Conservation (phyloP, 2,888 invertebrate genomes). For the Vesta saturnalis region DNA sequence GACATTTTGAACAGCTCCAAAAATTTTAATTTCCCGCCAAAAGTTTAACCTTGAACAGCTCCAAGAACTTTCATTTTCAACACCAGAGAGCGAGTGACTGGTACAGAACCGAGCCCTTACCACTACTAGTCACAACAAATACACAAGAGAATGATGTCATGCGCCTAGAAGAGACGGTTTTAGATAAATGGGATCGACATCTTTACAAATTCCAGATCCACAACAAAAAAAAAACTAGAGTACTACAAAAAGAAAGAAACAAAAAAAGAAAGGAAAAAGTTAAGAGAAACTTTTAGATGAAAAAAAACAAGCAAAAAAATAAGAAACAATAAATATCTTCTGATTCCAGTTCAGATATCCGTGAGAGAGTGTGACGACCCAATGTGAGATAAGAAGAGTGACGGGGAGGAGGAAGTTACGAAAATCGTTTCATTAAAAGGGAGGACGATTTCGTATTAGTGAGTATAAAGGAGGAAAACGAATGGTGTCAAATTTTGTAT, state of each 20-base stretch:
- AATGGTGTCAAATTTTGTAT: neutral
- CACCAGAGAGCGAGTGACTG: too few species aligned
- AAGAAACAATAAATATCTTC: neutral
- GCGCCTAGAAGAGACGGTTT: neutral
- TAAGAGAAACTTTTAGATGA: too few species aligned
- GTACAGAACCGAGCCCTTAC: too few species aligned
- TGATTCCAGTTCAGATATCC: neutral
- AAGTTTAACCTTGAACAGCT: too few species aligned
- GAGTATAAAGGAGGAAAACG: neutral
- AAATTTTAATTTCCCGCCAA: too few species aligned
- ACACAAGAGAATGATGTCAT: neutral
- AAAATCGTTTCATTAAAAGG: neutral
- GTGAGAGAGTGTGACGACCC: neutral
- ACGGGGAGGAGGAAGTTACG: neutral
- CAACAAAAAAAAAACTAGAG: neutral
- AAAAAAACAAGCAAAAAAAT: neutral
- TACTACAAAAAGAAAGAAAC: too few species aligned
- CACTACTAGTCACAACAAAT: neutral
- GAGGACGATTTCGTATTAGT: neutral
- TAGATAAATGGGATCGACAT: too few species aligned
- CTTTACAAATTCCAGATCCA: neutral
- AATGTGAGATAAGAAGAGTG: too few species aligned
- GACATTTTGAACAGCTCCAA: too few species aligned
- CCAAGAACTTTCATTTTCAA: too few species aligned
- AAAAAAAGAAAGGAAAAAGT: too few species aligned